Base-by-base conservation (phyloP, 2,888 invertebrate species). In the Zygaena filipendulae region DNA sequence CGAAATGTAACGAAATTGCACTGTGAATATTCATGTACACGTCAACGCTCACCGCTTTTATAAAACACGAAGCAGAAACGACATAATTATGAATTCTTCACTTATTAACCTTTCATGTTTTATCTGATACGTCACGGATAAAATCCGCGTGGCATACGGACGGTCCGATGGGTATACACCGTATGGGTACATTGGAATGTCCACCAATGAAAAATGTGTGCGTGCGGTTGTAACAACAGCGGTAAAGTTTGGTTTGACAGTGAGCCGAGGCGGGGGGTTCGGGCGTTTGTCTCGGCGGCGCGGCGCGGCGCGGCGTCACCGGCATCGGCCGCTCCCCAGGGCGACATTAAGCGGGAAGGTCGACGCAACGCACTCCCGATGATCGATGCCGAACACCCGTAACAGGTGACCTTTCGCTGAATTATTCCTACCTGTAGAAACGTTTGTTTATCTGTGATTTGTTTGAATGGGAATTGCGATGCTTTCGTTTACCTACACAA, bases 341-440 rank as follows among this genome's bases (percentile, higher is more conserved):
- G 77, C 52, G 48, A 66, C 72, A 74, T 77, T 77, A 77, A 61
- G 58, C 59, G 62, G 59, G 59, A 58, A 64, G 70, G 64, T 60
- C 68, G 64, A 52, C 61, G 55, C 64, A 54, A 61, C 72, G 64
- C 63, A 69, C 70, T 69, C 70, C 68, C 66, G 69, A 79, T 79
- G 79, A 79, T 79, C 77, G 77, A 79, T 75, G 75, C 61, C 63
- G 69, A 67, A 70, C 62, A 62, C 69, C 71, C 64, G 66, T 70
- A 70, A 75, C 75, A 74, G 70, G 75, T 79, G 77, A 77, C 77
- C 77, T 77, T 72, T 72, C 58, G 46, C 52, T 74, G 68, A 75
- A 77, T 77, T 77, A 77, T 75, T 75, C 58, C 59, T 70, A 68
- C 70, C 70, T 67, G 70, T 66, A 66, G 70, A 72, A 72, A 69